Conservation (phyloP, 2,113 vertebrate genomes). For the Cranoglanis bouderius region DNA sequence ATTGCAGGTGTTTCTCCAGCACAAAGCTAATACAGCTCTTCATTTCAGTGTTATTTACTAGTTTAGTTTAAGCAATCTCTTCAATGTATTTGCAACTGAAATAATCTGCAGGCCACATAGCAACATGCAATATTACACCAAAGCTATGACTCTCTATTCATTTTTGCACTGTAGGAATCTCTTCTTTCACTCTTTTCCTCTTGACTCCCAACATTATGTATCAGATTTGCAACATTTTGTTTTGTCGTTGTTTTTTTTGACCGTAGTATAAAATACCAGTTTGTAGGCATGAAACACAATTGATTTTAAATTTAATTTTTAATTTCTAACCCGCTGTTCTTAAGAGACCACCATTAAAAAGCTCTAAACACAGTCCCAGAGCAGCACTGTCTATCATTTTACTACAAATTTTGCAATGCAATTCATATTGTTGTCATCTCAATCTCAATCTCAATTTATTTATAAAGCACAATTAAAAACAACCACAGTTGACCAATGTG, state of each 20-base stretch:
- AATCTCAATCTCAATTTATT: too few relatives aligned
- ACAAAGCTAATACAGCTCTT: not conserved
- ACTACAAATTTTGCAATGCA: not conserved
- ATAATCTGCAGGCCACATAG: not conserved
- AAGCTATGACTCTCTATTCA: not conserved
- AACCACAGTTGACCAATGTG: too few relatives aligned
- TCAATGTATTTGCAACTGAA: not conserved
- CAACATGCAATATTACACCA: not conserved
- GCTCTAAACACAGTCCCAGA: not conserved
- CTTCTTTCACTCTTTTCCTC: not conserved
- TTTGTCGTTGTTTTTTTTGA: not conserved
- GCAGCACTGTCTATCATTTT: not conserved
- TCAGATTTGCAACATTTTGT: not conserved
- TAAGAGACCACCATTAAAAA: not conserved
- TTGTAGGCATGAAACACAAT: not conserved
- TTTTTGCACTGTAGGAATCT: not conserved
- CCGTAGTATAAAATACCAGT: not conserved
- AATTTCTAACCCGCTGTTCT: not conserved
- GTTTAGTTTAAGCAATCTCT: not conserved
- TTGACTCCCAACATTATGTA: not conserved
- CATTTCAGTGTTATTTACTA: not conserved
- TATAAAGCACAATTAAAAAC: too few relatives aligned
- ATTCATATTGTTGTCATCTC: constrained; percentile 1
- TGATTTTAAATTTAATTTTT: not conserved
- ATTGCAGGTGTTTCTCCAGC: not conserved